Conservation (phyloP, 2,888 invertebrate species). For the Eristalis pertinax region DNA sequence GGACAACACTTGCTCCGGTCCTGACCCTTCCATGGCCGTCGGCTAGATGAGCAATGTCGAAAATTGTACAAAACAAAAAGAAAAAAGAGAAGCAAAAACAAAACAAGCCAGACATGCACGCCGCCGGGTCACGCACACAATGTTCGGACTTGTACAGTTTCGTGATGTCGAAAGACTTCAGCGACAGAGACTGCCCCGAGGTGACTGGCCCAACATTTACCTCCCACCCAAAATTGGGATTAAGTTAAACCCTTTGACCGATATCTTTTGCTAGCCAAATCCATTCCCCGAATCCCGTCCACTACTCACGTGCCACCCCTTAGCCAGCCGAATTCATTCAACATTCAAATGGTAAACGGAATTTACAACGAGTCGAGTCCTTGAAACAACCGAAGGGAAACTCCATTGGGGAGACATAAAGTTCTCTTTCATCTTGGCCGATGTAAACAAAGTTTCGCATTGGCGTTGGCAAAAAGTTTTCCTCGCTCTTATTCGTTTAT, state of each 20-base stretch:
- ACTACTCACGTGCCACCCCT: background rate
- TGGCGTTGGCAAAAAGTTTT: conserved; percentile 8
- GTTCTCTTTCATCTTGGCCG: background rate
- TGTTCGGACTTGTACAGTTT: background rate
- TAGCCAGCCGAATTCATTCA: background rate
- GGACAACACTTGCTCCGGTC: background rate
- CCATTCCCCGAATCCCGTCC: background rate
- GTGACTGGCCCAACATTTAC: background rate
- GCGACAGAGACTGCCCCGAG: background rate
- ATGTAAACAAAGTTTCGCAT: conserved; percentile 9
- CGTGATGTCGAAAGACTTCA: background rate
- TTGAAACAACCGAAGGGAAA: background rate
- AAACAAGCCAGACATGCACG: background rate
- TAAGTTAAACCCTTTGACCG: background rate
- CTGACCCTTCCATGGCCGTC: background rate
- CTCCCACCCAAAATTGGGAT: background rate
- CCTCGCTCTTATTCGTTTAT: conserved; percentile 24
- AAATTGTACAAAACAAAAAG: background rate
- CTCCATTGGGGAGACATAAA: background rate
- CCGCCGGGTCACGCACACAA: background rate
- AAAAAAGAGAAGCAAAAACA: no score
- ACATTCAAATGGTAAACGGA: background rate
- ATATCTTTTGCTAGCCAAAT: background rate
- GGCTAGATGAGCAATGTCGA: background rate
- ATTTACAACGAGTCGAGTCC: background rate